Evolutionary conservation across 1,140 invertebrate genomes (phyloP).

Genomic region (Scaptodrosophila lebanonensis): DNA sequence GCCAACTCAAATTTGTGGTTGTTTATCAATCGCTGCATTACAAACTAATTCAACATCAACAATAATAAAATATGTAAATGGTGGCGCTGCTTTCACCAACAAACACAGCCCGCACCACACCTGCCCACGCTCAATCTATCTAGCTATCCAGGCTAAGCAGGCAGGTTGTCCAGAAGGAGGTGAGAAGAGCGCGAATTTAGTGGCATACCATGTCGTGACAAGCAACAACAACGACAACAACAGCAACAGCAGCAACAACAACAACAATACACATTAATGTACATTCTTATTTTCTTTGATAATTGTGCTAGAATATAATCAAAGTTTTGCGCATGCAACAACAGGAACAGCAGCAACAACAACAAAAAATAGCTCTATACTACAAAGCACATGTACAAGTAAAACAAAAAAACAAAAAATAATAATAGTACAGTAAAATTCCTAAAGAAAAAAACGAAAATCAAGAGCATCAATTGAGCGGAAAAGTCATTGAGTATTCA

Average conservation of each 20-base stretch:
- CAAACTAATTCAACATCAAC: conserved; percentile 18
- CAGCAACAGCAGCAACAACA: conserved; percentile 5
- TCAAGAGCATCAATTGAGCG: conserved; percentile 24
- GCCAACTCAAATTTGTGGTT: neutral
- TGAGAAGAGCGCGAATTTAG: no score
- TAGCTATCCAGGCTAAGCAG: no score
- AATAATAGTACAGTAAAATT: conserved; percentile 6
- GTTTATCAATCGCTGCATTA: conserved; percentile 2
- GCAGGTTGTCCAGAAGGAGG: no score
- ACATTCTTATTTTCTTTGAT: neutral
- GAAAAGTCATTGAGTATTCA: conserved; percentile 37
- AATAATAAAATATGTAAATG: neutral
- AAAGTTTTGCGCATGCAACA: conserved; percentile 16
- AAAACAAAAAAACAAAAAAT: conserved; percentile 21
- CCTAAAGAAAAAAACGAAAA: neutral
- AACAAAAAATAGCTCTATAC: conserved; percentile 17
- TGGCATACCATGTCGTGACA: neutral
- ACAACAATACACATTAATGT: neutral
- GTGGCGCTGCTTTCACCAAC: no score
- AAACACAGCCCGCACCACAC: conserved; percentile 1
- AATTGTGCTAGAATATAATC: conserved; percentile 21
- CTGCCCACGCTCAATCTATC: conserved; percentile 12
- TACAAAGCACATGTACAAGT: conserved; percentile 31
- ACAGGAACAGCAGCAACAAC: conserved; percentile 13
- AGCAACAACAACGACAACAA: conserved; percentile 12